Base-by-base conservation (phyloP, 1,140 invertebrate species). In the Diprion similis region DNA sequence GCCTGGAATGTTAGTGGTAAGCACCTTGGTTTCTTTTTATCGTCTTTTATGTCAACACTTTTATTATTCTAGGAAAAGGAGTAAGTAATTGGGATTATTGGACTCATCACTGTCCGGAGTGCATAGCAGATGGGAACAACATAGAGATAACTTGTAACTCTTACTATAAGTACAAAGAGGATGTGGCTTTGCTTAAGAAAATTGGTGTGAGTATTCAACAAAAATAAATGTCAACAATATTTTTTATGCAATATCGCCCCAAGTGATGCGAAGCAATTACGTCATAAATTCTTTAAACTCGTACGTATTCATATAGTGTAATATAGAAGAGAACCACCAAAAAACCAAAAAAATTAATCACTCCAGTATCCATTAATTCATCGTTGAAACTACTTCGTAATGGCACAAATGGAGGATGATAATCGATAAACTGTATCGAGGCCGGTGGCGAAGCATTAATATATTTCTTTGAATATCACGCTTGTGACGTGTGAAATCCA, bases 91-190 rank as follows among this genome's bases (percentile, higher is more conserved):
- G 84, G 85, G 84, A 86, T 68, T 18, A 24, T 13, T 64, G 80
- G 8, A 75, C 73, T 6, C 84, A 85, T 70, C 74, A 71, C 8
- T 47, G 72, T 46, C 76, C 79, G 15, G 64, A 75, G 13, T 79
- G 76, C 11, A 82, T 90, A 13, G 72, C 68, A 8, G 87, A 90
- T 75, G 59, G 74, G 8, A 78, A 71, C 51, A 88, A 75, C 71
- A 88, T 87, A 10, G 91, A 94, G 80, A 79, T 93, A 18, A 91
- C 93, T 0, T 90, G 89, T 75, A 91, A 93, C 80, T 93, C 92
- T n/a, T 94, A 94, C 82, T 85, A 93, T 78, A 85, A 91, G 51
- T 92, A 91, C 81, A 83, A 87, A 64, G 90, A 92, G 75, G 93
- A 94, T 83, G 89, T 94, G 0, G 82, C 89, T 51, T 83, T 91